phyloP scores from a whole-genome alignment of 2,797 vertebrate species.

The Platyrinchus mystaceus region DNA sequence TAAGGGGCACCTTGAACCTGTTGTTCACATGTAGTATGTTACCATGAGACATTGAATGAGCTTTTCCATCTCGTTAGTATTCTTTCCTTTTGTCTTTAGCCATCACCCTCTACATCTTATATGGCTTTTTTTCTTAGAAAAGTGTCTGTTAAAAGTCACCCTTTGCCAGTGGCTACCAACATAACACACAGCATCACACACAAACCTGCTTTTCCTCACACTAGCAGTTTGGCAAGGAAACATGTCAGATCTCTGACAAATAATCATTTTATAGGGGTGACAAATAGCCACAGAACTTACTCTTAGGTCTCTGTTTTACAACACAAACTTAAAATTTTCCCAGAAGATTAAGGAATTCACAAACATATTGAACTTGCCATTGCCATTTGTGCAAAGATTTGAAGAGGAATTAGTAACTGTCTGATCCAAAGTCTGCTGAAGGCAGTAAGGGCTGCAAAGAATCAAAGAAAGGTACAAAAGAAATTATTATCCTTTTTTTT shows the following conservation, averaged over 20 bases:
- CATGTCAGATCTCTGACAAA: not conserved
- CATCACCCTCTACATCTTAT: not conserved
- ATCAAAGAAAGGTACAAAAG: not conserved
- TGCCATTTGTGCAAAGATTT: not conserved
- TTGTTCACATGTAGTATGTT: not conserved
- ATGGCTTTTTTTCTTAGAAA: not conserved
- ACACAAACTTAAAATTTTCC: not conserved
- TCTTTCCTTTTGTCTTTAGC: not conserved
- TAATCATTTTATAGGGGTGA: not conserved
- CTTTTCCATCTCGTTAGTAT: not conserved
- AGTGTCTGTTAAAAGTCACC: not conserved
- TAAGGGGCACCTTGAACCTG: not conserved
- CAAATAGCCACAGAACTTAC: not conserved
- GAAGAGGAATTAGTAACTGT: conserved; percentile 11
- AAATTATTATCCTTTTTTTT: not conserved
- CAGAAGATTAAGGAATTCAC: conserved; percentile 11
- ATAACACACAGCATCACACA: not conserved
- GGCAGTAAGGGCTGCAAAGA: not conserved
- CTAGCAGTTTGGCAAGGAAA: not conserved
- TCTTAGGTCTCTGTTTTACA: not conserved
- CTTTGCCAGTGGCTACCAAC: not conserved
- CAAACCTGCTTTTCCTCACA: not conserved
- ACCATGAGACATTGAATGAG: not conserved
- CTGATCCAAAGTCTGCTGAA: conserved; percentile 11
- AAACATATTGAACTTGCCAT: not conserved